These are phyloP conservation scores for Sebastes trivittatus DNA, from an alignment of 2,797 vertebrate species.

Conservation along the genomic window DNA sequence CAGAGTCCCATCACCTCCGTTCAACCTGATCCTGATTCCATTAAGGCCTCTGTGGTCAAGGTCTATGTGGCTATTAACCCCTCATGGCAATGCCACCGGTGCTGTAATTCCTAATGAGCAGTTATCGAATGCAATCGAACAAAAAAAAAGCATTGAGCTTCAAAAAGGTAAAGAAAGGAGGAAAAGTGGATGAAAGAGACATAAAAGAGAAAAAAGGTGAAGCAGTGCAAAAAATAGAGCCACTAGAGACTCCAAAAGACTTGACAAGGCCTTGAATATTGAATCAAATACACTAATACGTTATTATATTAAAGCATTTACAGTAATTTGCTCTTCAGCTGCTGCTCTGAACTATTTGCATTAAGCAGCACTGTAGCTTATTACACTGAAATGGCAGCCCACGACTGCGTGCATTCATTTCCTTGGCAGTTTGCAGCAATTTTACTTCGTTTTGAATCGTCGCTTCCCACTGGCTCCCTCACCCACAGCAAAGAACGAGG, in stretches of 20 bases:
- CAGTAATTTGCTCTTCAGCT: constrained; percentile 9
- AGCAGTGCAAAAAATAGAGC: background rate
- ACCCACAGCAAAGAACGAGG: constrained; percentile 24
- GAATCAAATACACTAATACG: background rate
- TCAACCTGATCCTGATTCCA: constrained; percentile 63
- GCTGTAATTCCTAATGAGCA: constrained; percentile 61
- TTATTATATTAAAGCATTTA: background rate
- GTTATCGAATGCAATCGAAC: constrained; percentile 24
- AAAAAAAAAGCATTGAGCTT: constrained; percentile 2
- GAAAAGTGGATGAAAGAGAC: constrained; percentile 1
- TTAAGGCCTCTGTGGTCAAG: constrained; percentile 60
- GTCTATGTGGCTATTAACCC: constrained; percentile 69
- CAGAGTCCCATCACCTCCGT: constrained; percentile 45
- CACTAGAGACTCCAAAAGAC: background rate
- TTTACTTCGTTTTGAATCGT: constrained; percentile 28
- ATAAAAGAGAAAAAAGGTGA: background rate
- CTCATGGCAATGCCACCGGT: constrained; percentile 12
- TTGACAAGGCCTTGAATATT: background rate
- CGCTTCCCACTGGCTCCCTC: constrained; percentile 17
- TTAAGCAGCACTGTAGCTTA: background rate
- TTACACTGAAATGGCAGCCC: background rate
- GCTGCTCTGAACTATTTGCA: background rate
- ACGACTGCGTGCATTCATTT: background rate
- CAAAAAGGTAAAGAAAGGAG: background rate
- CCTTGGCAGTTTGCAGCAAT: background rate